Conservation (phyloP, 1,140 invertebrate genomes). For the Aleiodes sp. region DNA sequence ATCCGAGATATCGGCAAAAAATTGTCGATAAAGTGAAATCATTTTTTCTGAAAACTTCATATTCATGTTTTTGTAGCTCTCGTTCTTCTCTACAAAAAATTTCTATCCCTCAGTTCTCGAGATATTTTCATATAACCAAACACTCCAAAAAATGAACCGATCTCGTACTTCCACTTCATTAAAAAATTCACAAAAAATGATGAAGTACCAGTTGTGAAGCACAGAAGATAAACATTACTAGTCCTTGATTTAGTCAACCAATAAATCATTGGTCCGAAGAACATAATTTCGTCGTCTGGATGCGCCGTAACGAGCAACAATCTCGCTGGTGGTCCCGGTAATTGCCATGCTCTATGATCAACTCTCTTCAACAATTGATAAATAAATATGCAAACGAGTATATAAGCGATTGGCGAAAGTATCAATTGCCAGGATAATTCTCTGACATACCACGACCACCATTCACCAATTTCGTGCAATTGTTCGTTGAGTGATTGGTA, state of each 20-base stretch:
- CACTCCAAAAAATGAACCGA: slow-evolving; percentile 5
- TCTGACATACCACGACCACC: slow-evolving; percentile 60
- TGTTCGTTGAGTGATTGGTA: slow-evolving; percentile 36
- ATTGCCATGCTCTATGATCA: slow-evolving; percentile 58
- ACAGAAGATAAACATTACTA: slow-evolving; percentile 81
- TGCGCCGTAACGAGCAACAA: slow-evolving; percentile 90
- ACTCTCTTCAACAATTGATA: slow-evolving; percentile 57
- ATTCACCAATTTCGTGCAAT: slow-evolving; percentile 51
- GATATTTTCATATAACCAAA: too few species aligned
- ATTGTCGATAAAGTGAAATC: too few species aligned
- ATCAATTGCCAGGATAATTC: slow-evolving; percentile 61
- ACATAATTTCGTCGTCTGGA: slow-evolving; percentile 98
- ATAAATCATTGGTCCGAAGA: slow-evolving; percentile 92
- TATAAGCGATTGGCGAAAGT: slow-evolving; percentile 53
- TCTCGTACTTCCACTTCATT: too few species aligned
- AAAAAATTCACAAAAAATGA: slow-evolving; percentile 29
- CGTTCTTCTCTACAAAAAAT: too few species aligned
- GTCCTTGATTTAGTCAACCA: slow-evolving; percentile 71
- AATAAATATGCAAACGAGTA: slow-evolving; percentile 56
- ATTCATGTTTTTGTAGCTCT: too few species aligned
- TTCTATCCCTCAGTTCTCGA: too few species aligned
- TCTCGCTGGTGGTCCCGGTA: slow-evolving; percentile 64
- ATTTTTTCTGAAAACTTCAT: too few species aligned
- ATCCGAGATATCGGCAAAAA: too few species aligned
- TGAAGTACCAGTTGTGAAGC: slow-evolving; percentile 83